A percentile compares a stretch with the other conserved stretches of the same genome.
Evolutionary conservation across 2,113 vertebrate species (phyloP).

Genomic region (human (Homo sapiens)): DNA sequence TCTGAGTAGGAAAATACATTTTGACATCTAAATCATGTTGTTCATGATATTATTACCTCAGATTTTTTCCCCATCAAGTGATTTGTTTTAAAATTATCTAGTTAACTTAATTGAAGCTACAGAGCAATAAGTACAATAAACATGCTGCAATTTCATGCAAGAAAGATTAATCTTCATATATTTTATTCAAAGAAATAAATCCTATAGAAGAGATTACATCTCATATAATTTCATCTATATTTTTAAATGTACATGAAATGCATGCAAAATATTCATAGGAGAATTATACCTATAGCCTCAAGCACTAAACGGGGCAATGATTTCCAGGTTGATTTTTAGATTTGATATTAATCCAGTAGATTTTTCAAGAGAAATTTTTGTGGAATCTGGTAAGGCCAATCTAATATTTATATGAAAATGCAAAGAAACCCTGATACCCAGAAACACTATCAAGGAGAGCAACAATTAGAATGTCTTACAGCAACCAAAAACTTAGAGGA

Average conservation of each 20-base stretch:
- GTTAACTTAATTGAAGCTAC: not conserved
- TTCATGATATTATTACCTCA: not conserved
- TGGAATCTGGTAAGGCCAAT: not conserved
- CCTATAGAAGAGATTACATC: not conserved
- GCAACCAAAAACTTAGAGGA: not conserved
- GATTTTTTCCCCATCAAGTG: not conserved
- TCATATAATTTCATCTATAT: not conserved
- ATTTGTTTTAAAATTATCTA: not conserved
- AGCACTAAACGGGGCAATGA: not conserved
- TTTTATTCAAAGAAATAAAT: not conserved
- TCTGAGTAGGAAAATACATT: not conserved
- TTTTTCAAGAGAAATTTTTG: not conserved
- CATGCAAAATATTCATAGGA: not conserved
- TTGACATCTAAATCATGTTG: not conserved
- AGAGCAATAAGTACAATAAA: not conserved
- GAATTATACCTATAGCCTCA: not conserved
- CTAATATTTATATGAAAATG: not conserved
- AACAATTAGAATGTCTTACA: not conserved
- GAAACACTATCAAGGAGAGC: not conserved
- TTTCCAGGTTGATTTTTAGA: not conserved
- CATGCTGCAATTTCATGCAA: not conserved
- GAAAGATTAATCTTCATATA: not conserved
- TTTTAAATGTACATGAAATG: not conserved
- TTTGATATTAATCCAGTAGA: not conserved
- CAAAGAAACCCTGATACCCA: not conserved